Evolutionary conservation across 1,140 invertebrate species (phyloP).

Genomic region (Caenorhabditis briggsae): DNA sequence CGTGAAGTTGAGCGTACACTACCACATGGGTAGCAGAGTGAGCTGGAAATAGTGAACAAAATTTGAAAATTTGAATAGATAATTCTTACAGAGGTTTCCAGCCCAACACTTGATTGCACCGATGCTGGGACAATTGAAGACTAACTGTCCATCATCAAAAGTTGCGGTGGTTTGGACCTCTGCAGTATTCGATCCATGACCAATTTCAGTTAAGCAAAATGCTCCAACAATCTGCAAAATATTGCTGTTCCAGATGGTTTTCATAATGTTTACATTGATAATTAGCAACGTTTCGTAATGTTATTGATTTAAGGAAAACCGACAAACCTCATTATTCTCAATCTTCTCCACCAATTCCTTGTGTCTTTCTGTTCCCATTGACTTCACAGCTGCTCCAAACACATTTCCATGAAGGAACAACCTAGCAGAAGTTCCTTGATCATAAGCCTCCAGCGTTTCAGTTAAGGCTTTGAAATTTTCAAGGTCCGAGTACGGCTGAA

Average conservation of each 20-base stretch:
- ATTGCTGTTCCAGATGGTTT: no score
- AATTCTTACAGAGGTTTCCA: constrained; percentile 85
- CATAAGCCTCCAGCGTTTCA: constrained; percentile 83
- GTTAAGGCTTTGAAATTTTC: constrained; percentile 70
- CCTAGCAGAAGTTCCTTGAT: constrained; percentile 83
- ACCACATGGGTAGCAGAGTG: constrained; percentile 89
- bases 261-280: no score
- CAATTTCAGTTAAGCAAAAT: constrained; percentile 91
- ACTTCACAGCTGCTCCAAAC: constrained; percentile 61
- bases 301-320: no score
- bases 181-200: constrained; percentile 93
- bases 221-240: constrained; percentile 83
- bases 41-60: constrained; percentile 79
- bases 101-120: constrained; percentile 95
- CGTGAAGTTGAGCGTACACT: constrained; percentile 89
- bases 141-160: constrained; percentile 88
- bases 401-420: constrained; percentile 62
- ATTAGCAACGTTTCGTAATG: no score
- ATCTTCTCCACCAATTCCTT: constrained; percentile 83
- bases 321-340: constrained; percentile 82
- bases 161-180: constrained; percentile 90
- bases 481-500: constrained; percentile 65
- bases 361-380: constrained; percentile 86
- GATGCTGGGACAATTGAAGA: constrained; percentile 91
- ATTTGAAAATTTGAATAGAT: background rate